Conservation (phyloP, 2,797 vertebrate species). For the Paguma larvata region DNA sequence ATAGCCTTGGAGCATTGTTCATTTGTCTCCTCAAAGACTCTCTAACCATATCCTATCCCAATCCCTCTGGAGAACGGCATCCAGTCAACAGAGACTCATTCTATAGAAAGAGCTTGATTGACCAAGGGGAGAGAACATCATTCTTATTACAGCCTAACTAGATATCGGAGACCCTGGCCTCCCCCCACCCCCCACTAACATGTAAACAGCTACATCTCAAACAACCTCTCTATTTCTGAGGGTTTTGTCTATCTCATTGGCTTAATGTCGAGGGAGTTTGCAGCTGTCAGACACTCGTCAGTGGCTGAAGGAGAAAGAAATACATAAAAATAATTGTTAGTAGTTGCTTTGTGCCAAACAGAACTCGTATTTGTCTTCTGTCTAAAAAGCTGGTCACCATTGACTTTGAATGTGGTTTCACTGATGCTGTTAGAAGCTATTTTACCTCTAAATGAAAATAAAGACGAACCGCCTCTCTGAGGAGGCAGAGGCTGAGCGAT, state of each 20-base stretch:
- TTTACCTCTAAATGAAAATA: conserved; percentile 22
- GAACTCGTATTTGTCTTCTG: background rate
- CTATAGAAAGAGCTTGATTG: background rate
- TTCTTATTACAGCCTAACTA: background rate
- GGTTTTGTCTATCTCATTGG: background rate
- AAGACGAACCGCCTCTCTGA: conserved; percentile 13
- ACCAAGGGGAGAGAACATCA: background rate
- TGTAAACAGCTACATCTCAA: background rate
- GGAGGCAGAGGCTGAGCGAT: background rate
- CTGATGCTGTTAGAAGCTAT: conserved; percentile 24
- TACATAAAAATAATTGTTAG: background rate
- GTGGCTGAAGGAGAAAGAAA: background rate
- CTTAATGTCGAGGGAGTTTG: background rate
- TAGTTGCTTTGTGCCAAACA: background rate
- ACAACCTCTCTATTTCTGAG: background rate
- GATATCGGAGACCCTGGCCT: background rate
- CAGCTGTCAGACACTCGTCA: background rate
- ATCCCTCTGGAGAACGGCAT: background rate
- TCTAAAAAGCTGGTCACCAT: background rate
- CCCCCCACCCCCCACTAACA: background rate
- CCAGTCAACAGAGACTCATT: background rate
- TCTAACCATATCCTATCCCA: background rate
- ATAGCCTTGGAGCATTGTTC: background rate
- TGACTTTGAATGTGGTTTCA: background rate
- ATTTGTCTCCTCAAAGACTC: background rate